These are phyloP conservation scores for Phengaris arion DNA, from an alignment of 2,888 invertebrate genomes.

Conservation along the genomic window DNA sequence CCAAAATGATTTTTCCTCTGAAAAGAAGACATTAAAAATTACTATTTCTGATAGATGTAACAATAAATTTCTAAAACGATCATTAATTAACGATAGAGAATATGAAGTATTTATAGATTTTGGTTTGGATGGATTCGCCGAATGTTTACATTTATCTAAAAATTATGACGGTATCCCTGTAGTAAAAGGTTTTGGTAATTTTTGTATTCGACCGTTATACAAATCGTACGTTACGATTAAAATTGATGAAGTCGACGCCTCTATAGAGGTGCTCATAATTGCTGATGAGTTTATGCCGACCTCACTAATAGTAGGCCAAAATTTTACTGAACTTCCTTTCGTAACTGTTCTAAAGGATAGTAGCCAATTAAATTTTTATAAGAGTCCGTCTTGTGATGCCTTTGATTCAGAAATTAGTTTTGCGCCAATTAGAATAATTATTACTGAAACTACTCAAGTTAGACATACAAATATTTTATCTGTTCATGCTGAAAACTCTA, in stretches of 20 bases:
- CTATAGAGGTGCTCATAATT: background rate
- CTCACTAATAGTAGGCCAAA: too few species aligned
- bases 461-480: background rate
- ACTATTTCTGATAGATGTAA: conserved; percentile 25
- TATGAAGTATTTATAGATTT: conserved; percentile 31
- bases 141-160: conserved; percentile 17
- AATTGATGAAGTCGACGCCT: conserved; percentile 28
- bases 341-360: too few species aligned
- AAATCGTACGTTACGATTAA: conserved; percentile 31
- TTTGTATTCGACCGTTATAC: conserved; percentile 33
- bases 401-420: too few species aligned
- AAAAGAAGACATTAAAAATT: conserved; percentile 28
- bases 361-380: too few species aligned
- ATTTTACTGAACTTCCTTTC: too few species aligned
- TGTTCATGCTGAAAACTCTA: too few species aligned
- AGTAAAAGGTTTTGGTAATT: conserved; percentile 37
- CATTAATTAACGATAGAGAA: conserved; percentile 26
- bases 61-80: conserved; percentile 30
- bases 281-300: too few species aligned
- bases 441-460: too few species aligned
- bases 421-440: too few species aligned
- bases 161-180: conserved; percentile 32
- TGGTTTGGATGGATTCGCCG: conserved; percentile 13
- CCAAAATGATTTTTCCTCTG: conserved; percentile 5
- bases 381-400: too few species aligned